Evolutionary conservation across 2,888 invertebrate species (phyloP).

Genomic region (Callimorpha dominula): DNA sequence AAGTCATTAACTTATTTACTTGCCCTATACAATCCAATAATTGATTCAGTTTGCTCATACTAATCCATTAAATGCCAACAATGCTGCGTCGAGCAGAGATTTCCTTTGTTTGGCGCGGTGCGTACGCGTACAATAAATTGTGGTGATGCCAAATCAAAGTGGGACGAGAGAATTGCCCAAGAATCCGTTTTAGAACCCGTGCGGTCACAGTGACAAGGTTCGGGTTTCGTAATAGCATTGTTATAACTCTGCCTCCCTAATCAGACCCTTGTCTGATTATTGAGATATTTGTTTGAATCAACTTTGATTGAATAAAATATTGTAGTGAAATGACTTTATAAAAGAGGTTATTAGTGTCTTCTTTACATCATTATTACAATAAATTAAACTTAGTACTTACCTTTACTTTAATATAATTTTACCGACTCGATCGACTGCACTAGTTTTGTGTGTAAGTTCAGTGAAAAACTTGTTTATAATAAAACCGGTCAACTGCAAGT

Average conservation of each 20-base stretch:
- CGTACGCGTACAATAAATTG: slow-evolving; percentile 52
- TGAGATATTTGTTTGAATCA: slow-evolving; percentile 40
- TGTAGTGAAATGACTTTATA: slow-evolving; percentile 16
- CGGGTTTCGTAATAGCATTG: slow-evolving; percentile 60
- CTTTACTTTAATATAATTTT: background rate
- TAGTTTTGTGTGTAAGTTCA: background rate
- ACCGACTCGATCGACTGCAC: background rate
- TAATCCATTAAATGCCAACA: slow-evolving; percentile 40
- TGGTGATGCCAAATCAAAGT: slow-evolving; percentile 58
- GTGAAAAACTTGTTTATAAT: background rate
- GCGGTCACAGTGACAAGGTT: slow-evolving; percentile 59
- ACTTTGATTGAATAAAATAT: slow-evolving; percentile 42
- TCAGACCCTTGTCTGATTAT: slow-evolving; percentile 51
- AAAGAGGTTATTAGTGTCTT: background rate
- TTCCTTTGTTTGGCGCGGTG: slow-evolving; percentile 42
- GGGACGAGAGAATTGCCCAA: slow-evolving; percentile 54
- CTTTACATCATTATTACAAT: background rate
- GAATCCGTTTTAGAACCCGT: slow-evolving; percentile 60
- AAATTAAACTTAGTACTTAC: background rate
- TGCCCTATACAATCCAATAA: slow-evolving; percentile 24
- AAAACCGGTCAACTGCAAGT: no score
- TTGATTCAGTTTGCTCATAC: slow-evolving; percentile 27
- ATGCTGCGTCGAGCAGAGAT: slow-evolving; percentile 33
- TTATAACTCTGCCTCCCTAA: slow-evolving; percentile 55
- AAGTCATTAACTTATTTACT: background rate